Evolutionary conservation across 2,113 vertebrate genomes (phyloP).

Genomic region (Oncorhynchus masou): DNA sequence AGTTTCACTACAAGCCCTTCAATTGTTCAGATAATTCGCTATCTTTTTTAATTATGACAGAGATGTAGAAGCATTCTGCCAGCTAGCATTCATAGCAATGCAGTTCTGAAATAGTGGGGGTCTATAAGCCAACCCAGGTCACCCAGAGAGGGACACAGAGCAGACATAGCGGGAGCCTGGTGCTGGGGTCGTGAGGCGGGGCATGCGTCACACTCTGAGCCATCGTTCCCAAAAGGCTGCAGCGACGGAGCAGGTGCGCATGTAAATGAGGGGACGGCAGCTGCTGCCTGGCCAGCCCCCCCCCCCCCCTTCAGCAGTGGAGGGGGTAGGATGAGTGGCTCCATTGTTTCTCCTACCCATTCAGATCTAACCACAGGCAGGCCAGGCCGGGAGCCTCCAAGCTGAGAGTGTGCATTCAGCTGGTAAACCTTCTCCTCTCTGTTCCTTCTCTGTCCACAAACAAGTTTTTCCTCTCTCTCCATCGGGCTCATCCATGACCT

Average conservation of each 20-base stretch:
- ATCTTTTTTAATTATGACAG: neutral
- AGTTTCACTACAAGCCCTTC: neutral
- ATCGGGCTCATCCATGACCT: no score
- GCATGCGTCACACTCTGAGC: conserved; percentile 68
- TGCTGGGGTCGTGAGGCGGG: conserved; percentile 73
- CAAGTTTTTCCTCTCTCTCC: neutral
- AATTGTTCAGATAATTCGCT: neutral
- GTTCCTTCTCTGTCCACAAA: conserved; percentile 14
- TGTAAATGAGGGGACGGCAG: conserved; percentile 82
- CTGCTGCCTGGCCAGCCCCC: conserved; percentile 73
- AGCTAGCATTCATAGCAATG: neutral
- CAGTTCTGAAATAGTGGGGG: conserved; percentile 14
- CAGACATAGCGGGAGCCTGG: conserved; percentile 40
- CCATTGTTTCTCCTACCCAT: conserved; percentile 77
- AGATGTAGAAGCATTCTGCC: conserved; percentile 7
- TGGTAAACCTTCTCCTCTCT: conserved; percentile 46
- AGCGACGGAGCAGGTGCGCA: conserved; percentile 88
- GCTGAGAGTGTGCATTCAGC: conserved; percentile 65
- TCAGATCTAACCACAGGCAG: conserved; percentile 56
- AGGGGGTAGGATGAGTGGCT: conserved; percentile 67
- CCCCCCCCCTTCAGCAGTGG: conserved; percentile 2
- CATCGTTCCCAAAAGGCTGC: conserved; percentile 66
- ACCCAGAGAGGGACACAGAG: neutral
- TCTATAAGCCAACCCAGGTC: neutral
- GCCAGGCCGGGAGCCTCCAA: conserved; percentile 40